Base-by-base conservation (phyloP, 1,140 invertebrate genomes). In the Sipha flava region DNA sequence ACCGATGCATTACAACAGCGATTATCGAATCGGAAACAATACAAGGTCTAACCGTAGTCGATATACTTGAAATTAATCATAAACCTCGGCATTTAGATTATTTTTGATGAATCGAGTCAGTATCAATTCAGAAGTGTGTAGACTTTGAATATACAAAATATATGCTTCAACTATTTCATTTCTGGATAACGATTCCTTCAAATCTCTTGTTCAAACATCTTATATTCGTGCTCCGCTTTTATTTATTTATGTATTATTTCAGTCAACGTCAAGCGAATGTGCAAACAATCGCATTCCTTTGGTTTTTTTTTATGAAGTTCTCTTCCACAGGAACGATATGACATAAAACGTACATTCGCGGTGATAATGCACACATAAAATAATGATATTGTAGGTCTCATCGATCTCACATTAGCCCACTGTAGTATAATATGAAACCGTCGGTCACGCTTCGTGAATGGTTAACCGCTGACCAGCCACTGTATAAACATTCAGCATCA, bases 241-340 rank as follows among this genome's bases (percentile, higher is more conserved):
- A 70, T 70, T 70, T 70, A 70, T 70, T 70, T 70, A 70, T 47
- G 66, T 70, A 70, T 70, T 70, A 70, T 70, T 70, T 70, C 66
- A 70, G 66, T 70, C 40, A 70, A 70, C 66, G 66, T 47, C 66
- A 47, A 70, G 40, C 66, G 18, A 66, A 66, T 10, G 43, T 70
- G 43, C 29, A 70, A 45, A 47, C 40, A 70, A 70, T 29, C 66
- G 66, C 43, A 45, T 70, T 29, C 23, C 16, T 70, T 2, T 23
- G 66, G 9, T 47, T 45, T 70, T 64, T n/a, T 70, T 70, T 47
- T n/a, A 47, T 70, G 40, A 47, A 29, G 23, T 70, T 70, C 23
- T 70, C 34, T 47, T 47, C 18, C 10, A 6, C 12, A 43, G 7
- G 34, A 70, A 70, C 43, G 40, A 68, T 45, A 68, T 1, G 64